Evolutionary conservation across 2,113 vertebrate species (phyloP), one percentile per base, ranked within the genome.

Genomic region (Thalassoma bifasciatum): DNA sequence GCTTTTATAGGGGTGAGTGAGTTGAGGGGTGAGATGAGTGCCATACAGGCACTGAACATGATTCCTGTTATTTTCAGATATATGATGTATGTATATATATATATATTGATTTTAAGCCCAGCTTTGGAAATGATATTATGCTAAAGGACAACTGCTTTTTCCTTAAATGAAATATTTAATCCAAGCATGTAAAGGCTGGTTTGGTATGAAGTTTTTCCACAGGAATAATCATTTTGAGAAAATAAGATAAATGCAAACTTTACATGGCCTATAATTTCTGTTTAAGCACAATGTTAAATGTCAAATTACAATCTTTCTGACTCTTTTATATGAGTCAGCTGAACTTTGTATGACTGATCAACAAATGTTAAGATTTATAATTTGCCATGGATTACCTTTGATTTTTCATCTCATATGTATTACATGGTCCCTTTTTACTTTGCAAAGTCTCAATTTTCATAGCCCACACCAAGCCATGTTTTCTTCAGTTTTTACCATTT

Each of bases 1-100:
- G 61, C 36, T 83, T 88, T 83, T 77, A 86, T 82, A 49, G 52
- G 65, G 69, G 68, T 72, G 67, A 61, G 77, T 52, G 44, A 51
- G 58, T 66, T 72, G 57, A 70, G 54, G 62, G 56, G 42, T 37
- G 47, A 84, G 47, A 16, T 16, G 42, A 54, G 37, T 47, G 58
- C 44, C 58, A 47, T 80, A 23, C 52, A 72, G 68, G 47, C 63
- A 65, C 67, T 67, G 44, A 50, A 71, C 12, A 56, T 52, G 17
- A 66, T 52, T 63, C 34, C n/a, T 66, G 51, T 65, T 60, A 58
- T 44, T 36, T n/a, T 3, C 14, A 10, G 10, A 37, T 36, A 47
- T 50, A 19, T 40, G 34, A 49, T 14, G 38, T 68, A 12, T 36
- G n/a, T n/a, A n/a, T n/a, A n/a, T n/a, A n/a, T n/a, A n/a, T n/a